phyloP scores from a whole-genome alignment of 2,113 vertebrate genomes.

The Oreochromis aureus region DNA sequence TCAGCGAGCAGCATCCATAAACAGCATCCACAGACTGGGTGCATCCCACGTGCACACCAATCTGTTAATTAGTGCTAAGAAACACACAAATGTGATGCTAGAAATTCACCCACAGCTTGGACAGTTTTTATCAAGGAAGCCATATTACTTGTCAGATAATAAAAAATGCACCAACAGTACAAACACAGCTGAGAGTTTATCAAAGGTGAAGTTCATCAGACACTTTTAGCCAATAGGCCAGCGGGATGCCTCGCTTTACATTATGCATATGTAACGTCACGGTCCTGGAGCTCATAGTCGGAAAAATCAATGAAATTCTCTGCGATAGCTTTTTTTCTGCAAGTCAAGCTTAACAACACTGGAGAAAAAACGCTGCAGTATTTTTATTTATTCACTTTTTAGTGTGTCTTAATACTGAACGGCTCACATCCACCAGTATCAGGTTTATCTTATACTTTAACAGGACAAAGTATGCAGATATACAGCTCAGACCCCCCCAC shows the following conservation, averaged over 20 bases:
- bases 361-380: neutral
- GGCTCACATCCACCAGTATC: neutral
- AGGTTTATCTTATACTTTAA: neutral
- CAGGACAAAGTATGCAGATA: neutral
- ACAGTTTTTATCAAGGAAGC: neutral
- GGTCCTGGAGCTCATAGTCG: accelerated
- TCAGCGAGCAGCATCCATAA: neutral
- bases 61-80: neutral
- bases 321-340: neutral
- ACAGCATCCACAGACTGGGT: neutral
- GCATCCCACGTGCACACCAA: neutral
- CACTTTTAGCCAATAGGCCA: neutral
- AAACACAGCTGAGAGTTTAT: neutral
- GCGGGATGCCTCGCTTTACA: neutral
- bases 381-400: neutral
- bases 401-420: neutral
- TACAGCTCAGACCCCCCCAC: neutral
- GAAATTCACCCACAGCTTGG: neutral
- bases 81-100: neutral
- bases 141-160: neutral
- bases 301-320: neutral
- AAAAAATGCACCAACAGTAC: neutral
- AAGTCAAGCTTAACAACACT: neutral
- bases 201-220: neutral
- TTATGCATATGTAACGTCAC: neutral